phyloP scores from a whole-genome alignment of 2,888 invertebrate genomes.

The Plusia festucae region DNA sequence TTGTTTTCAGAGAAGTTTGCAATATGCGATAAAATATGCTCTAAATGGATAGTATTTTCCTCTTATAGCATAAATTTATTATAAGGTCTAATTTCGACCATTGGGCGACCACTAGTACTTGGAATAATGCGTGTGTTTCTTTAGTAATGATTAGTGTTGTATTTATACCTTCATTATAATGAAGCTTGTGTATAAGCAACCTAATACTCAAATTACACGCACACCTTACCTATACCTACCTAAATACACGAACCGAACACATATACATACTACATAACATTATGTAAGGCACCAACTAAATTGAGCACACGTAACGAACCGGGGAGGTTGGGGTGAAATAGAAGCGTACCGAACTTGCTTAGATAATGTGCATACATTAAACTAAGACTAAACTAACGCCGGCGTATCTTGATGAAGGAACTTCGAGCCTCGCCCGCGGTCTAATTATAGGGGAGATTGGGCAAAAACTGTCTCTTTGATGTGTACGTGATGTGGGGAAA shows the following conservation, averaged over 20 bases:
- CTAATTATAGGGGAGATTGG: slow-evolving; percentile 81
- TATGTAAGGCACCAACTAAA: slow-evolving; percentile 68
- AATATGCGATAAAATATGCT: too few relatives aligned
- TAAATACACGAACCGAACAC: slow-evolving; percentile 21
- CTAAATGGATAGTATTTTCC: too few relatives aligned
- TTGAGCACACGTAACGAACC: slow-evolving; percentile 76
- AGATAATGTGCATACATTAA: slow-evolving; percentile 90
- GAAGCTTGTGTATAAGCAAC: neutral
- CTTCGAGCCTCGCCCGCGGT: slow-evolving; percentile 79
- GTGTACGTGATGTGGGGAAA: slow-evolving; percentile 54
- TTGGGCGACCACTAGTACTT: too few relatives aligned
- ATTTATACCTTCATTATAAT: neutral
- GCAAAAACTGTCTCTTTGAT: slow-evolving; percentile 65
- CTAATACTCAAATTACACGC: neutral
- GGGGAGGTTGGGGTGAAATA: slow-evolving; percentile 62
- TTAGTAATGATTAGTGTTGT: too few relatives aligned
- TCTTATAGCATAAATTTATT: too few relatives aligned
- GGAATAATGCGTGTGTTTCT: too few relatives aligned
- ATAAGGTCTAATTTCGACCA: too few relatives aligned
- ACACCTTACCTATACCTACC: neutral
- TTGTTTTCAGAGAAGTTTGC: too few relatives aligned
- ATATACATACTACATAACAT: slow-evolving; percentile 45
- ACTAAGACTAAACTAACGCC: slow-evolving; percentile 87
- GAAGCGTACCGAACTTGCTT: slow-evolving; percentile 81
- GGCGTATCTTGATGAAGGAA: slow-evolving; percentile 86